phyloP scores from a whole-genome alignment of 2,797 vertebrate species.

The Catostomus latipinnis region DNA sequence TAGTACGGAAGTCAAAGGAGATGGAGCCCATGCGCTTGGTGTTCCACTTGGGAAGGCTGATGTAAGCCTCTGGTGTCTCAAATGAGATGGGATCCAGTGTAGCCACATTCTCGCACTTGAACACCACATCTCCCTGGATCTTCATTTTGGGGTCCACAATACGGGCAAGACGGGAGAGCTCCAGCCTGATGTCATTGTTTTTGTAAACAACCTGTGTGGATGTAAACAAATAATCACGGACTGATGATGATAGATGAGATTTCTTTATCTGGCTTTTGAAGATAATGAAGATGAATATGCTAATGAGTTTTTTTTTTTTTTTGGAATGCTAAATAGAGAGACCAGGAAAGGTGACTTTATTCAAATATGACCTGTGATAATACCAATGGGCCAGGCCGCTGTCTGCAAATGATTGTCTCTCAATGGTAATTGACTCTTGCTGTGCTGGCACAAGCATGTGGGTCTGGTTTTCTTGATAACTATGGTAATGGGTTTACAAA shows the following conservation, averaged over 20 bases:
- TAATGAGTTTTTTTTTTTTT: not conserved
- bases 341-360: conserved; percentile 50
- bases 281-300: conserved; percentile 27
- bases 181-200: conserved; percentile 98
- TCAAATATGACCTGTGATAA: conserved; percentile 52
- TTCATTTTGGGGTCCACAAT: conserved; percentile 99
- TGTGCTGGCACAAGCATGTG: conserved; percentile 46
- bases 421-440: conserved; percentile 55
- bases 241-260: conserved; percentile 15
- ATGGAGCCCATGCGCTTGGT: conserved; percentile 99
- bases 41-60: conserved; percentile 98
- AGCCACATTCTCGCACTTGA: conserved; percentile 95
- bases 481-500: conserved; percentile 60
- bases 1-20: conserved; percentile 97
- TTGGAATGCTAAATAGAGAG: conserved; percentile 35
- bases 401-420: conserved; percentile 46
- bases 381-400: conserved; percentile 52
- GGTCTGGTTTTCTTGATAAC: conserved; percentile 62
- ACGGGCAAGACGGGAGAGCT: conserved; percentile 93
- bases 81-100: conserved; percentile 97
- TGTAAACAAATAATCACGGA: conserved; percentile 10
- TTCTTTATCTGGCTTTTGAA: conserved; percentile 13
- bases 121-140: conserved; percentile 96
- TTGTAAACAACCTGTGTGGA: conserved; percentile 94
- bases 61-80: conserved; percentile 95